Evolutionary conservation across 2,797 vertebrate genomes (phyloP).

Genomic region (Lagocephalus sceleratus): DNA sequence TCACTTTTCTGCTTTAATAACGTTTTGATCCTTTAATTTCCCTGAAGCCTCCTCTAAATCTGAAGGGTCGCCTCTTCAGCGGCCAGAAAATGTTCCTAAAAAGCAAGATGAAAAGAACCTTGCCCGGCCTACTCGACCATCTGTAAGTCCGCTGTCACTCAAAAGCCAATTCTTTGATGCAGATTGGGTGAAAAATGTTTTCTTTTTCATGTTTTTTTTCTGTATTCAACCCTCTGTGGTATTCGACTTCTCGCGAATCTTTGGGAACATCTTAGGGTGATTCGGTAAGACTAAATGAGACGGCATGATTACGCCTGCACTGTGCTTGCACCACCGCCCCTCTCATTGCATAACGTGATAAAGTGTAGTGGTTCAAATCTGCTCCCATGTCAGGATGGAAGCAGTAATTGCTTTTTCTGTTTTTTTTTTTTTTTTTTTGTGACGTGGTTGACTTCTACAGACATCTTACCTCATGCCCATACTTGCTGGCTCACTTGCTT

Average conservation of each 20-base stretch:
- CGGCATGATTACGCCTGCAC: slow-evolving; percentile 27
- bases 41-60: slow-evolving; percentile 83
- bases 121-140: slow-evolving; percentile 80
- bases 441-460: slow-evolving; percentile 8
- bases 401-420: slow-evolving; percentile 1
- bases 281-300: slow-evolving; percentile 79
- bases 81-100: slow-evolving; percentile 78
- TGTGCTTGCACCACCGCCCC: slow-evolving; percentile 32
- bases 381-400: slow-evolving; percentile 2
- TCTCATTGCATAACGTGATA: slow-evolving; percentile 19
- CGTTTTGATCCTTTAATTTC: slow-evolving; percentile 19
- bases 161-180: neutral
- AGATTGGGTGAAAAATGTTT: neutral
- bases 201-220: slow-evolving; percentile 24
- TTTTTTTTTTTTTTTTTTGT: slow-evolving; percentile 10
- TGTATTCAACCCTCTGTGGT: slow-evolving; percentile 36
- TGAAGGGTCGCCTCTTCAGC: slow-evolving; percentile 82
- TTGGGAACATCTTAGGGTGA: slow-evolving; percentile 77
- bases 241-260: slow-evolving; percentile 48
- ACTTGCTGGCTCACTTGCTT: slow-evolving; percentile 7
- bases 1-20: neutral
- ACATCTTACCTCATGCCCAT: slow-evolving; percentile 13
- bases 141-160: slow-evolving; percentile 74
- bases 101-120: slow-evolving; percentile 85
- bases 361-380: neutral